phyloP scores from a whole-genome alignment of 2,113 vertebrate genomes.

The Gobiocypris rarus region DNA sequence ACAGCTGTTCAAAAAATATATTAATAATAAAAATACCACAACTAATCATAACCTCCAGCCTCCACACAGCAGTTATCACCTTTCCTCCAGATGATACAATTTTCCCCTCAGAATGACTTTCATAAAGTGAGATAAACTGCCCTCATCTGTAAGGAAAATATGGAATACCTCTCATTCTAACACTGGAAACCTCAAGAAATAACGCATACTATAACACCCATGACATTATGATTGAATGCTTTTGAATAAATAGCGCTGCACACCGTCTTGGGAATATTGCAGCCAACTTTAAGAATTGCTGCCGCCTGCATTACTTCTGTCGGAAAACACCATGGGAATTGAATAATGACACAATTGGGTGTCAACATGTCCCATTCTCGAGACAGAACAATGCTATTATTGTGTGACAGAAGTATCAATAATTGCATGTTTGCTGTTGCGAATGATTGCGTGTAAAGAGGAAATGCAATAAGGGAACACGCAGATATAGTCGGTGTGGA shows the following conservation, averaged over 20 bases:
- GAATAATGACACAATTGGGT: slow-evolving; percentile 51
- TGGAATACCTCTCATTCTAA: slow-evolving; percentile 39
- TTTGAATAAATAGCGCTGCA: slow-evolving; percentile 51
- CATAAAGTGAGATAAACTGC: slow-evolving; percentile 43
- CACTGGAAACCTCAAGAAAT: slow-evolving; percentile 32
- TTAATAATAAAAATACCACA: neutral
- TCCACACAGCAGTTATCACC: slow-evolving; percentile 8
- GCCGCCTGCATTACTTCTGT: slow-evolving; percentile 39
- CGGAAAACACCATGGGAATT: slow-evolving; percentile 43
- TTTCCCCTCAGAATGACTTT: slow-evolving; percentile 28
- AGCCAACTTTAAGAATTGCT: slow-evolving; percentile 48
- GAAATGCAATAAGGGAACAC: slow-evolving; percentile 39
- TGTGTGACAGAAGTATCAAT: slow-evolving; percentile 63
- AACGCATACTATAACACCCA: slow-evolving; percentile 43
- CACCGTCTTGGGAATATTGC: slow-evolving; percentile 31
- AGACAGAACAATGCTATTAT: slow-evolving; percentile 57
- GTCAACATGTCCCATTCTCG: slow-evolving; percentile 51
- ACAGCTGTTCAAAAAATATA: neutral
- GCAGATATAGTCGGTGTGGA: neutral
- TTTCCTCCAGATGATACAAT: slow-evolving; percentile 41
- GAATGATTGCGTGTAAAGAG: slow-evolving; percentile 48
- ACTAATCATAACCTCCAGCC: neutral
- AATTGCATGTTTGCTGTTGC: slow-evolving; percentile 57
- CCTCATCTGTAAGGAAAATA: slow-evolving; percentile 42
- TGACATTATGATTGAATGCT: slow-evolving; percentile 60